Evolutionary conservation across 2,888 invertebrate species (phyloP).

Genomic region (Tipula helvola): DNA sequence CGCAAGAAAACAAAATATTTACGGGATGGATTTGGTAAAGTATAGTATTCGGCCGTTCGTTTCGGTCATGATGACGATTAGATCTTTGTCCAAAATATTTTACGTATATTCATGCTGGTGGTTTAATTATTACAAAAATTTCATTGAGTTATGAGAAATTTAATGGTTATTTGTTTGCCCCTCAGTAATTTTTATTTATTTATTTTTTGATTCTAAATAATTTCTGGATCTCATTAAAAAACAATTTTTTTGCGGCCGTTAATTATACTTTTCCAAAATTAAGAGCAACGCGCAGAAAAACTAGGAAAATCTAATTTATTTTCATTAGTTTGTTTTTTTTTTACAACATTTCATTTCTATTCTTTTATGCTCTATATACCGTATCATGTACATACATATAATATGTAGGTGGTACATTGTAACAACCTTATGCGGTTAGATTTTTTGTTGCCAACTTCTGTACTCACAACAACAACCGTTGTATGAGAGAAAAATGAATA

Average conservation of each 20-base stretch:
- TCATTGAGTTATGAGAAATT: background rate
- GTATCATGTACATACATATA: background rate
- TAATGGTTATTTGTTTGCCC: background rate
- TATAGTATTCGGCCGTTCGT: background rate
- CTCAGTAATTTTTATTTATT: background rate
- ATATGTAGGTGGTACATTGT: background rate
- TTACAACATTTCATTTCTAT: background rate
- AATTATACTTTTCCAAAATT: background rate
- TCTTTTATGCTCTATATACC: background rate
- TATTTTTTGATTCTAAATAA: background rate
- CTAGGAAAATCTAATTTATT: background rate
- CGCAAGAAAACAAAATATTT: background rate
- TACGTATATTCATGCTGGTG: background rate
- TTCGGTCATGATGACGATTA: background rate
- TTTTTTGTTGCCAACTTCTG: background rate
- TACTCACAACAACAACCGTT: background rate
- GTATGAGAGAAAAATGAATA: background rate
- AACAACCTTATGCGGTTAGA: background rate
- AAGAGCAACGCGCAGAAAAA: background rate
- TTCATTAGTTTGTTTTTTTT: background rate
- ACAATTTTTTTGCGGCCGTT: background rate
- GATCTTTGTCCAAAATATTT: background rate
- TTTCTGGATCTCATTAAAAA: background rate
- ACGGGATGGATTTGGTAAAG: background rate
- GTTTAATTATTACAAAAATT: background rate